Base-by-base conservation (phyloP, 2,888 invertebrate species). In the Cheilosia soror region DNA sequence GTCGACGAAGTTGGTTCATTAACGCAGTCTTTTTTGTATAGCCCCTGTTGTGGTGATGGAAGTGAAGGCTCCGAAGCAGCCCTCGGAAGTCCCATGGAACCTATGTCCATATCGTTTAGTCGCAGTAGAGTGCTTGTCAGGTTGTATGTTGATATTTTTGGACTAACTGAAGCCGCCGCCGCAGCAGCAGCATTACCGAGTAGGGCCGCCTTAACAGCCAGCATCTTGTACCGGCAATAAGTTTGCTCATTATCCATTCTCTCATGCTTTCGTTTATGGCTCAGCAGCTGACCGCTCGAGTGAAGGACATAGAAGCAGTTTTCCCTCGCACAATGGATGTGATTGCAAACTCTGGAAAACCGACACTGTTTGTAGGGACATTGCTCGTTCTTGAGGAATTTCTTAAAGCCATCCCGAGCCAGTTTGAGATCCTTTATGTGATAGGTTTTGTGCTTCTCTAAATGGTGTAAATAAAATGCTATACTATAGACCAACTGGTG, bases 361-460 rank as follows among this genome's bases (percentile, higher is more conserved):
- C 97, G 94, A 90, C 98, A 98, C 88, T 96, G 96, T 49, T 96
- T 95, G 93, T 96, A 98, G 0, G 96, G 96, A 89, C 98, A 98
- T 0, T 95, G 94, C 90, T 98, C 98, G 89, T 97, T 97, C 92
- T 98, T 98, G 96, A 98, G 97, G 93, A 98, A 98, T 92, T 98
- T 98, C 93, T 98, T 98, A 93, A 98, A 98, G 13, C 98, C 98
- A 91, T 98, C 98, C 76, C 96, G 95, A 42, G 96, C 96, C 47
- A 98, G 93, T 87, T 98, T 97, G 90, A 98, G 97, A 93, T 98
- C 98, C 93, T 98, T 98, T 90, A 98, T 97, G 93, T 98, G 98
- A 91, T 98, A 98, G 4, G 97, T 96, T 92, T 98, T 98, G 94
- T 98, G 98, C 93, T 98, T 98, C 93, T 98, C 98, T 98, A 51